Base-by-base conservation (phyloP, 1,140 invertebrate species). In the Sesamia nonagrioides region DNA sequence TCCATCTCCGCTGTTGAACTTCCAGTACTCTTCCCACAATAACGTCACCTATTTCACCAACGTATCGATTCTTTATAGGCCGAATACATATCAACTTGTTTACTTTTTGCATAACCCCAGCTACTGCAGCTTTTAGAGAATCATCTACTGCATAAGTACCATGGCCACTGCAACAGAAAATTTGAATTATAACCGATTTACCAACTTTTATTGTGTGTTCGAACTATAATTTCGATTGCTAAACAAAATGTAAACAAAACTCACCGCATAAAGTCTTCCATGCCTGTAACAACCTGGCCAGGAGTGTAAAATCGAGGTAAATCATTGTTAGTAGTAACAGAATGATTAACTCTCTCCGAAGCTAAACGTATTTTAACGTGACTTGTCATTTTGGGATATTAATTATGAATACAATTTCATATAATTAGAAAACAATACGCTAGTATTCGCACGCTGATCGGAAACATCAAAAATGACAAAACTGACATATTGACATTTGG, bases 31-130 rank as follows among this genome's bases (percentile, higher is more conserved):
- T 96, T 0, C 99, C 99, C 52, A 99, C 97, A 48, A 99, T 96
- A 17, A 99, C 98, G 95, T 99, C 99, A 0, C 99, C 99, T 77
- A 99, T 98, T 95, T 99, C 99, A 8, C 99, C 99, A 88, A 97
- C 97, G 89, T 98, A 98, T 37, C 97, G 96, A 86, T 97, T 97
- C 92, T 99, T 99, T 7, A 99, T 93, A 0, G 99, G 98, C 80
- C 96, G 96, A 5, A 99, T 97, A 33, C 98, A 98, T 69, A 99
- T 97, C 17, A 99, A 95, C 92, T 99, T 99, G 91, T 99, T 99
- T 0, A 99, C 98, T 95, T 98, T 97, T 89, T 99, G 97, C 84
- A 99, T 97, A 52, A 98, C 96, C 7, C 99, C 99, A 80, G 99
- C 98, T 0, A 99, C 98, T 3, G 99, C 99, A 5, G 99, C 97